Conservation (phyloP, 2,888 invertebrate genomes). For the Entomobrya proxima region DNA sequence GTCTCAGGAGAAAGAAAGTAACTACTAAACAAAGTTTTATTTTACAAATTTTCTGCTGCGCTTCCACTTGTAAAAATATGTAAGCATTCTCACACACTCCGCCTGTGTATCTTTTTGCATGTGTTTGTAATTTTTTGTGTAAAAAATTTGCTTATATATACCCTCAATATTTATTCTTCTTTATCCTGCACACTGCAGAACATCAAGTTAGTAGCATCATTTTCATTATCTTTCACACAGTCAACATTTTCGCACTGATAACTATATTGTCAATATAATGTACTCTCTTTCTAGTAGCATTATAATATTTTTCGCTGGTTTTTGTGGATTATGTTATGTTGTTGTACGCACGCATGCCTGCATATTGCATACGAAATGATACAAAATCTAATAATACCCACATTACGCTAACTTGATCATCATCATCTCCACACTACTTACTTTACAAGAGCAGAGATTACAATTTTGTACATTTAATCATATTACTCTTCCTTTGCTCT, state of each 20-base stretch:
- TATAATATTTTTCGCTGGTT: conserved; percentile 27
- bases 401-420: not conserved
- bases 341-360: conserved; percentile 42
- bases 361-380: conserved; percentile 39
- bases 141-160: no score
- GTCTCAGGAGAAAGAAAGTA: conserved; percentile 39
- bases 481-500: not conserved
- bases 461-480: conserved; percentile 22
- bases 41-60: conserved; percentile 6
- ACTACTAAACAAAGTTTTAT: conserved; percentile 20
- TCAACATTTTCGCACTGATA: not conserved
- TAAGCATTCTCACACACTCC: no score
- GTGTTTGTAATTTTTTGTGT: no score
- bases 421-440: not conserved
- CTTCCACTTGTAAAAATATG: not conserved
- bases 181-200: no score
- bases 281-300: no score
- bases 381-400: conserved; percentile 50
- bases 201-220: no score
- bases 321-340: not conserved
- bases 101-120: no score
- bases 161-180: no score
- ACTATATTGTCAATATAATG: conserved; percentile 30
- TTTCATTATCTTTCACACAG: not conserved
- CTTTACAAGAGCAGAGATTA: not conserved